phyloP scores from a whole-genome alignment of 2,113 vertebrate species.

The Dermatemys mawii region DNA sequence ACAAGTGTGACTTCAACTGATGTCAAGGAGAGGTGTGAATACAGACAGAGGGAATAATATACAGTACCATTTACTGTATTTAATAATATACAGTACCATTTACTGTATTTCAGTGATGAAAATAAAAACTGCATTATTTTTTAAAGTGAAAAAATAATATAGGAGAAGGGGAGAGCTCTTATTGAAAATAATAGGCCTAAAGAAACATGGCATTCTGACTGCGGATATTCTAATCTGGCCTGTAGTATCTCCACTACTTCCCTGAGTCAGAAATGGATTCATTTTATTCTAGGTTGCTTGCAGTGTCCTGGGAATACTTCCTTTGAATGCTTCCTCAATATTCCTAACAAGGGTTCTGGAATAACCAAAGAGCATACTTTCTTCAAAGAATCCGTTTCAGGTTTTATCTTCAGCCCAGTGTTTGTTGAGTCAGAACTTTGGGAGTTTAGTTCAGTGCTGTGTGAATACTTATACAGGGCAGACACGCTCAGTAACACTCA shows the following conservation, averaged over 20 bases:
- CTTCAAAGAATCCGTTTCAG: neutral
- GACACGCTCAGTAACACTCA: neutral
- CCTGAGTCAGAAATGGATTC: neutral
- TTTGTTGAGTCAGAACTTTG: fast-evolving
- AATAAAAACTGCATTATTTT: fast-evolving
- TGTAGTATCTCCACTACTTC: neutral
- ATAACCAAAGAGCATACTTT: neutral
- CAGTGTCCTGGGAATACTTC: no score
- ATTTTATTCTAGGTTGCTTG: neutral
- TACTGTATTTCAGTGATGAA: fast-evolving
- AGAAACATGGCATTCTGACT: neutral
- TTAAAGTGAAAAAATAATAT: fast-evolving
- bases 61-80: no score
- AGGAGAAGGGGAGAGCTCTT: neutral
- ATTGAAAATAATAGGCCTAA: neutral
- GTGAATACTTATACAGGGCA: fast-evolving
- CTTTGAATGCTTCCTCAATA: neutral
- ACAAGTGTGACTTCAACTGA: neutral
- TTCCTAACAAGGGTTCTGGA: neutral
- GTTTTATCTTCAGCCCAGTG: neutral
- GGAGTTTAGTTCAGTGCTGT: neutral
- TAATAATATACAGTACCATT: neutral
- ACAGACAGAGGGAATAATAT: neutral
- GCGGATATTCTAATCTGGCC: no score
- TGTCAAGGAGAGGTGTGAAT: neutral